These are phyloP conservation scores for Laticauda laticaudata DNA, from an alignment of 2,113 vertebrate genomes.

Conservation along the genomic window DNA sequence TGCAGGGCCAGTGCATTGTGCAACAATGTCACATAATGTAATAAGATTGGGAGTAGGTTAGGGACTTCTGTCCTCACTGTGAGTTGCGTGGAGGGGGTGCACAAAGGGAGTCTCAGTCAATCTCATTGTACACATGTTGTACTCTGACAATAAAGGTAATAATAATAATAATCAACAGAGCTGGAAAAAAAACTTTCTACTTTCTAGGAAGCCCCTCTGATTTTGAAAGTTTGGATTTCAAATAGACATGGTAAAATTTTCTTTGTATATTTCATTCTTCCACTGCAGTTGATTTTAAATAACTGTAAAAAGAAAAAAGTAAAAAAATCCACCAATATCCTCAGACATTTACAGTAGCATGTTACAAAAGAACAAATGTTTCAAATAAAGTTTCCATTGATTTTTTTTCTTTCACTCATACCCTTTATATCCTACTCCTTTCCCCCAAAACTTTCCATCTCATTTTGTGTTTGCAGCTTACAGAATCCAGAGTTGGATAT, in stretches of 20 bases:
- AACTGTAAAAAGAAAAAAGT: neutral
- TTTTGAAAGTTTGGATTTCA: neutral
- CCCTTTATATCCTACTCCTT: rapidly evolving
- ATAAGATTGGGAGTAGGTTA: no score
- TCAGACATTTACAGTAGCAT: constrained; percentile 34
- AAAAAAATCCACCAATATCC: neutral
- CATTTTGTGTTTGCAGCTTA: constrained; percentile 31
- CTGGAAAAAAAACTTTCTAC: constrained; percentile 38
- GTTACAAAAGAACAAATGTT: constrained; percentile 32
- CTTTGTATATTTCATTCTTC: neutral
- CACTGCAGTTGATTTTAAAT: neutral
- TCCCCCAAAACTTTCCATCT: constrained; percentile 30
- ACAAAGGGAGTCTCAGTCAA: no score
- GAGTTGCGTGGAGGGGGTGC: no score
- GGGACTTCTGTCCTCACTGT: no score
- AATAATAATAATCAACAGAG: constrained; percentile 14
- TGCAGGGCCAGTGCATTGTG: no score
- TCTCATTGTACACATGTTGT: no score
- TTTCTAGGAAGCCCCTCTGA: neutral
- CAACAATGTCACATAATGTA: no score
- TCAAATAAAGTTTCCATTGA: constrained; percentile 21
- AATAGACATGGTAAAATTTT: neutral
- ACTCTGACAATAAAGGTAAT: no score
- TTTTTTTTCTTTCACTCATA: constrained; percentile 6
- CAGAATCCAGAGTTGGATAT: constrained; percentile 4